Evolutionary conservation across 2,888 invertebrate genomes (phyloP), one percentile per base, ranked within the genome.

Genomic region (Pyralis farinalis): DNA sequence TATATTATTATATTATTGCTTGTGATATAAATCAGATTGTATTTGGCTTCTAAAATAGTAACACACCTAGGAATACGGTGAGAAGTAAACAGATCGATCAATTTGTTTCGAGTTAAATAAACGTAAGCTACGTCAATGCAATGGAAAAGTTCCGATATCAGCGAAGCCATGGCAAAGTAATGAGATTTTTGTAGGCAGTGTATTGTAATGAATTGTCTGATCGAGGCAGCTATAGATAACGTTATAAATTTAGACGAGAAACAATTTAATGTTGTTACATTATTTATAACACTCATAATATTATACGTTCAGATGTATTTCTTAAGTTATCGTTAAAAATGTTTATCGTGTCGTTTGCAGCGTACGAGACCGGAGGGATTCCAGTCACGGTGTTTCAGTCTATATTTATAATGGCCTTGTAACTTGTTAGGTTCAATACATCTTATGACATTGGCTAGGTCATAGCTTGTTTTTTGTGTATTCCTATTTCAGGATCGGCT

Each of bases 371-470:
- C 2, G 16, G 16, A 16, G 16, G 16, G 4, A 16, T 16, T 16
- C 16, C 16, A 16, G 16, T 4, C 16, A 16, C 16, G 16, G 16
- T 16, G 16, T 16, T 3, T 16, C 16, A 16, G 16, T 16, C 16
- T 16, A 16, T 16, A 16, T 16, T 16, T 16, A 27, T 43, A 39
- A 38, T 40, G 62, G 55, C 80, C 80, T 83, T 81, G 79, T 61
- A 55, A 53, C 58, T 61, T 55, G 61, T 69, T 70, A 75, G 65
- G 62, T 66, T 66, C 60, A 58, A 53, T 57, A 55, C 49, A 46
- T 53, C 44, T 47, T 49, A 50, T 79, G 81, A 79, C 84, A 75
- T 80, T 81, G 78, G 53, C 57, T 80, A 83, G 81, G 83, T 80
- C 74, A 55, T 46, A 49, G 16, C 16, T n/a, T n/a, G n/a, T n/a